These are phyloP conservation scores for Rhagologus leucostigma DNA, from an alignment of 2,113 vertebrate genomes.

Conservation along the genomic window DNA sequence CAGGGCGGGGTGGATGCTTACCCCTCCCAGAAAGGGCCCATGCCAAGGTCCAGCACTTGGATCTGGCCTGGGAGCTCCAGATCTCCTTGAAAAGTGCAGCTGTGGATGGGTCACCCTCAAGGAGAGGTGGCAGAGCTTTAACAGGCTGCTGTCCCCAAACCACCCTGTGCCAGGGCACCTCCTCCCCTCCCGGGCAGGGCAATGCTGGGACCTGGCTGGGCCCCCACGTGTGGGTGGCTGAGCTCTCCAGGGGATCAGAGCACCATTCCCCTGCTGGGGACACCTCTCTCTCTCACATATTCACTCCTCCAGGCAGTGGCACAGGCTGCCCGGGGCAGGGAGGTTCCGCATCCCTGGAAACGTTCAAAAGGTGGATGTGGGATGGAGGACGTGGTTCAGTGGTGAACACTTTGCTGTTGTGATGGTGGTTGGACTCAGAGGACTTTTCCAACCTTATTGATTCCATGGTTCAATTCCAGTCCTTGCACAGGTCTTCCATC, in stretches of 20 bases:
- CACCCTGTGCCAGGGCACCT: background rate
- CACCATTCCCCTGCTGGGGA: background rate
- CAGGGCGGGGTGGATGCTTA: background rate
- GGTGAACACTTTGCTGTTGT: background rate
- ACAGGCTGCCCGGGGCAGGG: background rate
- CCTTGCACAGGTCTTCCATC: background rate
- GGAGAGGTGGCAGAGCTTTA: background rate
- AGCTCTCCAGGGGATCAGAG: background rate
- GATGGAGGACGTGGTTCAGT: background rate
- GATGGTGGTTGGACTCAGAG: background rate
- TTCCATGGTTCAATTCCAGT: background rate
- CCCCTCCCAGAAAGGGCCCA: background rate
- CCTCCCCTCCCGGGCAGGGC: fast-evolving
- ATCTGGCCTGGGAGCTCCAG: background rate
- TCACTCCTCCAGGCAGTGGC: background rate
- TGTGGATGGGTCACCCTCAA: background rate
- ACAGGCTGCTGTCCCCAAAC: background rate
- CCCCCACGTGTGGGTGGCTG: fast-evolving
- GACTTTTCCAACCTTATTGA: background rate
- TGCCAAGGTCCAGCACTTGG: background rate
- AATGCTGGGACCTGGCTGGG: background rate
- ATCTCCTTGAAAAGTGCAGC: background rate
- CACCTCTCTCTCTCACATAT: fast-evolving
- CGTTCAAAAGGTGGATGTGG: background rate
- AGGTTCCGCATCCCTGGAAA: background rate